Conservation (phyloP, 2,888 invertebrate species). For the Aradus depressus region DNA sequence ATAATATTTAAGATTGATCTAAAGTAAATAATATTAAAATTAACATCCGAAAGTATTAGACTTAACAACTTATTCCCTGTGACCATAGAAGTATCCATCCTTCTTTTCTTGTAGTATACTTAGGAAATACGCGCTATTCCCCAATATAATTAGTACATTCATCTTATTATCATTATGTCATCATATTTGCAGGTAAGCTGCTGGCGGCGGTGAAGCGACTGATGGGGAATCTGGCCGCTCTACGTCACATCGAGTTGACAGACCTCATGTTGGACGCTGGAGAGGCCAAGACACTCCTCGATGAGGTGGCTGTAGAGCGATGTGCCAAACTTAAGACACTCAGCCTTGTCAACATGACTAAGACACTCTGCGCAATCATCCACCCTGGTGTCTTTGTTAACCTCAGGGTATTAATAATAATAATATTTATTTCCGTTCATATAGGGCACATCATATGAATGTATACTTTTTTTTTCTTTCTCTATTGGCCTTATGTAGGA, state of each 20-base stretch:
- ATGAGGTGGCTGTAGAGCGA: constrained; percentile 56
- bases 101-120: too few species aligned
- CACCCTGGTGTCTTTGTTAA: constrained; percentile 67
- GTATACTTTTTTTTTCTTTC: too few species aligned
- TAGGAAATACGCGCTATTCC: not conserved
- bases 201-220: constrained; percentile 54
- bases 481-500: too few species aligned
- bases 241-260: constrained; percentile 53
- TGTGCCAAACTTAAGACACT: constrained; percentile 50
- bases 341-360: constrained; percentile 62
- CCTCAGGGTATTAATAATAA: constrained; percentile 49
- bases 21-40: too few species aligned
- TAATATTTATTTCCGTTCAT: too few species aligned
- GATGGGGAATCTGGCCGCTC: constrained; percentile 50
- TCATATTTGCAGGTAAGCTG: constrained; percentile 43
- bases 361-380: constrained; percentile 53
- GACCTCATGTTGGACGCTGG: constrained; percentile 62
- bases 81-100: too few species aligned
- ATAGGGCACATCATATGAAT: too few species aligned
- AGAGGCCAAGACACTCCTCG: constrained; percentile 58
- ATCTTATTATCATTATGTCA: not conserved
- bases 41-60: too few species aligned
- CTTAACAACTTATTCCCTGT: too few species aligned
- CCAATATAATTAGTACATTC: not conserved
- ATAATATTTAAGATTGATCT: too few species aligned